Conservation (phyloP, 2,797 vertebrate species). For the Pithecia hirsuta region DNA sequence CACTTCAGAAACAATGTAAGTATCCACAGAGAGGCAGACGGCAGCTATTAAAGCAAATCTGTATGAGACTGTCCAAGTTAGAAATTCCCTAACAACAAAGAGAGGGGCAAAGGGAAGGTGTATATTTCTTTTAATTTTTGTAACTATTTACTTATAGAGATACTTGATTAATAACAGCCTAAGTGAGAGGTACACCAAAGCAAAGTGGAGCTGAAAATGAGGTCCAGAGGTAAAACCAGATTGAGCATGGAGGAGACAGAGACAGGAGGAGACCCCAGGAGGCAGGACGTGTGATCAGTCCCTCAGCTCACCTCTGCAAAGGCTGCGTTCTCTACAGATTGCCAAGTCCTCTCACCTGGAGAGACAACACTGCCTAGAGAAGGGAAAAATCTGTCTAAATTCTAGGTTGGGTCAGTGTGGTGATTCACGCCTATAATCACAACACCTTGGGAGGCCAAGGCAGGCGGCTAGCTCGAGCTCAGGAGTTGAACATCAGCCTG, state of each 20-base stretch:
- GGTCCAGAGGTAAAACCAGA: not conserved
- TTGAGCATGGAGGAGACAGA: not conserved
- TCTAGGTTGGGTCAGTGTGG: not conserved
- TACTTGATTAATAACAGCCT: not conserved
- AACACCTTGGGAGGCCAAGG: not conserved
- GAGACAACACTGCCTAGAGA: not conserved
- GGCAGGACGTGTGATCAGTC: not conserved
- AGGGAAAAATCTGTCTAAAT: not conserved
- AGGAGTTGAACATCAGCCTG: not conserved
- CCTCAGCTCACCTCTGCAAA: not conserved
- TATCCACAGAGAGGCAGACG: not conserved
- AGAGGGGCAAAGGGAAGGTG: not conserved
- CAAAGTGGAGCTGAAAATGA: not conserved
- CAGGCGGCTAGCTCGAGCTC: not conserved
- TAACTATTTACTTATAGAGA: not conserved
- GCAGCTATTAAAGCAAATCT: not conserved
- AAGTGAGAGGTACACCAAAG: not conserved
- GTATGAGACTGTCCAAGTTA: not conserved
- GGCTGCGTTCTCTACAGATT: not conserved
- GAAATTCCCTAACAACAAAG: not conserved
- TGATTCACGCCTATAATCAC: not conserved
- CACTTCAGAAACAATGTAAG: not conserved
- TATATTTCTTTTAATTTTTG: not conserved
- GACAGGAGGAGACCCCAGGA: not conserved
- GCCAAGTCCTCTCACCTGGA: not conserved